Evolutionary conservation across 2,113 vertebrate genomes (phyloP).

Genomic region (Alligator mississippiensis): DNA sequence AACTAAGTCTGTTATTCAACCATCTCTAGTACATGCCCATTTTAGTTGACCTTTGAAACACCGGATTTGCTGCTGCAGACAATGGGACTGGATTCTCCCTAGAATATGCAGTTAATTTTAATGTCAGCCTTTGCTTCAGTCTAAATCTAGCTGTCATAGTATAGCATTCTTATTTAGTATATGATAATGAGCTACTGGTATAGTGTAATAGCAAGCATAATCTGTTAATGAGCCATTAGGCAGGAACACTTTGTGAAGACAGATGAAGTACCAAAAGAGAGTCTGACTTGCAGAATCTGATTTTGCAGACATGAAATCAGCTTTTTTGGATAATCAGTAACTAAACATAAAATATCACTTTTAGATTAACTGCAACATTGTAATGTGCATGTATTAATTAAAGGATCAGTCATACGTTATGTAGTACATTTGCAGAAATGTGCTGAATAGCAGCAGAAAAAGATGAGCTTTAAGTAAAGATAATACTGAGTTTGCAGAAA

Average conservation of each 20-base stretch:
- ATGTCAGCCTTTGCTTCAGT: background rate
- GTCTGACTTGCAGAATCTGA: background rate
- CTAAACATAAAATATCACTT: background rate
- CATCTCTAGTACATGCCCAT: background rate
- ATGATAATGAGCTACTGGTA: background rate
- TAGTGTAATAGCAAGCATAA: background rate
- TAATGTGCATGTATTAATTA: background rate
- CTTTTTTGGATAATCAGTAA: background rate
- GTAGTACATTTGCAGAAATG: slow-evolving; percentile 22
- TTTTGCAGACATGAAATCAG: background rate
- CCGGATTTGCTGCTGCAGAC: background rate
- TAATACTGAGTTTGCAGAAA: background rate
- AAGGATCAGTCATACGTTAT: background rate
- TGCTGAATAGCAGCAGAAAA: slow-evolving; percentile 1
- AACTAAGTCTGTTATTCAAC: too few species aligned
- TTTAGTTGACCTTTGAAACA: background rate
- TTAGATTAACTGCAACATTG: background rate
- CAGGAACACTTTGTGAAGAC: background rate
- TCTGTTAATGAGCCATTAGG: background rate
- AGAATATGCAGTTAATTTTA: background rate
- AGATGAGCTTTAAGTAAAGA: background rate
- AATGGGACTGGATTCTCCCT: background rate
- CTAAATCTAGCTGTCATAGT: background rate
- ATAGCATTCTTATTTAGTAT: background rate
- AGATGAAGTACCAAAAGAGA: background rate